Base-by-base conservation (phyloP, 2,888 invertebrate genomes). In the Teinopalpus imperialis region DNA sequence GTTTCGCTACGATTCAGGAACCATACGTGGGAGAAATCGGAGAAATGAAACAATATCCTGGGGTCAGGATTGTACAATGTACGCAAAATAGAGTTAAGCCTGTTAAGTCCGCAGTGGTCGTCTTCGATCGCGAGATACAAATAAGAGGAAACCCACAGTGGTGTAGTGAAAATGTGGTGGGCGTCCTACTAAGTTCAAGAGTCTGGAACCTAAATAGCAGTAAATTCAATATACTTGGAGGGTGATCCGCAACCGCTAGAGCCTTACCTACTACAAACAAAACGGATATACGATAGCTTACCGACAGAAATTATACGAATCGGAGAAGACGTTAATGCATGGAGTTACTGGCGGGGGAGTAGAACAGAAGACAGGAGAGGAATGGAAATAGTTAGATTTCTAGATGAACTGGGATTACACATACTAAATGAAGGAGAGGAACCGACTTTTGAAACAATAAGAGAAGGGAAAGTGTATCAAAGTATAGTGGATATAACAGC, bases 301-400 rank as follows among this genome's bases (percentile, higher is more conserved):
- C 6, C 6, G n/a, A 21, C 5, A 5, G n/a, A 4, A 59, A 39
- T 1, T n/a, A 1, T 32, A 4, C 2, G 50, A 1, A 23, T 51
- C 0, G 56, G 53, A n/a, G 56, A 53, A 0, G 56, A 56, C 20
- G 27, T 29, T 0, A 56, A 56, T 10, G 52, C 56, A 3, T 48
- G 48, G 23, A 53, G 44, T 7, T 40, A 30, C 5, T 57, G 54
- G 54, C 54, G 54, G 56, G 53, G 53, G 2, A 49, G 53, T 24
- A 1, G 0, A 0, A 35, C 0, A 0, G 16, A 10, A 0, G 53
- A 61, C 40, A 3, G 21, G 8, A 44, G 57, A 6, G 57, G 59
- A 2, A 47, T 49, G 18, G 45, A 46, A 0, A n/a, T 52, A n/a
- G 34, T 6, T 49, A 0, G 48, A 46, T 13, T n/a, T 52, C 2